Conservation (phyloP, 2,113 vertebrate species). For the Silurus meridionalis region DNA sequence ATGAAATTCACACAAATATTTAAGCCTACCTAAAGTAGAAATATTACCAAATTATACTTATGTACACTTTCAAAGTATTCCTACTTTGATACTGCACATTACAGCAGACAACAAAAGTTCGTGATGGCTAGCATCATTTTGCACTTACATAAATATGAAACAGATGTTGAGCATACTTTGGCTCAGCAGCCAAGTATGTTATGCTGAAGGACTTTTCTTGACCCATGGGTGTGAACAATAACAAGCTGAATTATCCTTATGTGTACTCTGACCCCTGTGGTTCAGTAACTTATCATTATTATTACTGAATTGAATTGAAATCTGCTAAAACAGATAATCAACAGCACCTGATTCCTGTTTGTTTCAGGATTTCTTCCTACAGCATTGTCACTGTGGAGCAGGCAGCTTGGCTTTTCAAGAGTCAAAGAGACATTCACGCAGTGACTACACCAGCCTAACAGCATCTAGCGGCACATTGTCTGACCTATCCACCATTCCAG, state of each 20-base stretch:
- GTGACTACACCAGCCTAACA: constrained; percentile 70
- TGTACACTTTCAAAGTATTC: constrained; percentile 14
- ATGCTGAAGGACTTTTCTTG: constrained; percentile 29
- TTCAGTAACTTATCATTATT: not conserved
- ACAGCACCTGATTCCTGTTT: constrained; percentile 36
- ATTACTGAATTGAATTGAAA: not conserved
- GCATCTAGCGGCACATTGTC: constrained; percentile 75
- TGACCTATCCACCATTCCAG: constrained; percentile 82
- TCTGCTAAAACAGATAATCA: not conserved
- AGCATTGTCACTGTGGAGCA: constrained; percentile 82
- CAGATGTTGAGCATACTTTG: constrained; percentile 35
- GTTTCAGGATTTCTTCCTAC: constrained; percentile 77
- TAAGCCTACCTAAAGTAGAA: not conserved
- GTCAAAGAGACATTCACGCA: constrained; percentile 64
- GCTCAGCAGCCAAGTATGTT: constrained; percentile 36
- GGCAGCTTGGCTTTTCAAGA: constrained; percentile 75
- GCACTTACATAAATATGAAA: constrained; percentile 40
- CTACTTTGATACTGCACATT: too few relatives aligned
- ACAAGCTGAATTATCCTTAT: constrained; percentile 15
- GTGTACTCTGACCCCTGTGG: constrained; percentile 2
- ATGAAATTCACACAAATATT: not conserved
- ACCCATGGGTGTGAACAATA: constrained; percentile 45
- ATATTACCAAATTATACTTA: not conserved
- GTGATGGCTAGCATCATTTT: constrained; percentile 33
- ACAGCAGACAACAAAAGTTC: constrained; percentile 26